Evolutionary conservation across 2,797 vertebrate species (phyloP).

Genomic region (Trichosurus vulpecula): DNA sequence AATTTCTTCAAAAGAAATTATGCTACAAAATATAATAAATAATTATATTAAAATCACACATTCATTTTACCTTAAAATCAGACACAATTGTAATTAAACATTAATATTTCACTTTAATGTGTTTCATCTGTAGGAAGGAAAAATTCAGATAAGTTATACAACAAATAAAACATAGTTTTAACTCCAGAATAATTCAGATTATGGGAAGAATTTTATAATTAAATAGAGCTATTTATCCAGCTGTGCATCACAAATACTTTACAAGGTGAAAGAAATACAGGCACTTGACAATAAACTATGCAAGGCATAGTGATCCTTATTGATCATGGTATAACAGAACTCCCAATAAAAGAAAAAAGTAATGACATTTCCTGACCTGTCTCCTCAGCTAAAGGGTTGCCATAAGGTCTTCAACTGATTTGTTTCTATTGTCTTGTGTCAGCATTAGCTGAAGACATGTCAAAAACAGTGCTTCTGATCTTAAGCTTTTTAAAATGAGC

Average conservation of each 20-base stretch:
- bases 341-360: too few relatives aligned
- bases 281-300: slow-evolving; percentile 85
- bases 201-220: slow-evolving; percentile 42
- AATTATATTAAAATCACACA: slow-evolving; percentile 76
- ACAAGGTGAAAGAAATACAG: slow-evolving; percentile 79
- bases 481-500: too few relatives aligned
- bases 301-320: too few relatives aligned
- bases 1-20: slow-evolving; percentile 70
- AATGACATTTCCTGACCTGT: too few relatives aligned
- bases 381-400: too few relatives aligned
- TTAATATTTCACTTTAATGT: slow-evolving; percentile 50
- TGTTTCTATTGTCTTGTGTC: too few relatives aligned
- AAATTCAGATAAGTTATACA: slow-evolving; percentile 53
- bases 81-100: slow-evolving; percentile 67
- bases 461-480: too few relatives aligned
- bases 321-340: too few relatives aligned
- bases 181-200: slow-evolving; percentile 53
- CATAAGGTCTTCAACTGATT: too few relatives aligned
- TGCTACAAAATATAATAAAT: slow-evolving; percentile 80
- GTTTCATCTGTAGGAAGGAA: slow-evolving; percentile 39
- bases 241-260: slow-evolving; percentile 72
- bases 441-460: too few relatives aligned
- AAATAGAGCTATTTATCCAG: slow-evolving; percentile 50
- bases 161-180: slow-evolving; percentile 35
- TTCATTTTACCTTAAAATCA: slow-evolving; percentile 63